Evolutionary conservation across 2,888 invertebrate species (phyloP).

Genomic region (Anarsia innoxiella): DNA sequence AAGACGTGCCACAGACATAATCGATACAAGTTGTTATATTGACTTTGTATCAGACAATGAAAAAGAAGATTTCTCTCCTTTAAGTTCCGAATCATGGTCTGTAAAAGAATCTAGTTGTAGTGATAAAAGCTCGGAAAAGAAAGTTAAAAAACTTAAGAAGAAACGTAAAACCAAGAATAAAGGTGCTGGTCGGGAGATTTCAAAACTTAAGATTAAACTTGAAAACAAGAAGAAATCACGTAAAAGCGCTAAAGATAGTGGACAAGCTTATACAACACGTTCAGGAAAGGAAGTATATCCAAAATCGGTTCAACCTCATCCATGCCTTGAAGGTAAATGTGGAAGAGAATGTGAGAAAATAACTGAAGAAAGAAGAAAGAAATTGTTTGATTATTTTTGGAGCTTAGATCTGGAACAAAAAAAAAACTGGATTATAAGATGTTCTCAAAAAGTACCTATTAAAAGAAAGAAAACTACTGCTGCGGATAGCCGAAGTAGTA

Average conservation of each 20-base stretch:
- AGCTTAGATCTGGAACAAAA: neutral
- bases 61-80: neutral
- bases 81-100: neutral
- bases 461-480: neutral
- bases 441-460: neutral
- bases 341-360: neutral
- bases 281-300: neutral
- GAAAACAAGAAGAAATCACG: neutral
- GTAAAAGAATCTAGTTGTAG: neutral
- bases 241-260: neutral
- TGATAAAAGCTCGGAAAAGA: neutral
- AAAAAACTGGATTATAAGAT: neutral
- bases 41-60: neutral
- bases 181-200: too few relatives aligned
- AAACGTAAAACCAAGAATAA: neutral
- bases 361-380: neutral
- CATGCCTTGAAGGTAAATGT: neutral
- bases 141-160: neutral
- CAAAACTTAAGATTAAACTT: neutral
- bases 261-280: neutral
- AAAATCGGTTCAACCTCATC: neutral
- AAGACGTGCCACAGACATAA: neutral
- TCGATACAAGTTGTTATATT: neutral
- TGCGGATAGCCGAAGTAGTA: constrained; percentile 7
- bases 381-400: neutral